Evolutionary conservation across 2,888 invertebrate species (phyloP).

Genomic region (Alitta virens): DNA sequence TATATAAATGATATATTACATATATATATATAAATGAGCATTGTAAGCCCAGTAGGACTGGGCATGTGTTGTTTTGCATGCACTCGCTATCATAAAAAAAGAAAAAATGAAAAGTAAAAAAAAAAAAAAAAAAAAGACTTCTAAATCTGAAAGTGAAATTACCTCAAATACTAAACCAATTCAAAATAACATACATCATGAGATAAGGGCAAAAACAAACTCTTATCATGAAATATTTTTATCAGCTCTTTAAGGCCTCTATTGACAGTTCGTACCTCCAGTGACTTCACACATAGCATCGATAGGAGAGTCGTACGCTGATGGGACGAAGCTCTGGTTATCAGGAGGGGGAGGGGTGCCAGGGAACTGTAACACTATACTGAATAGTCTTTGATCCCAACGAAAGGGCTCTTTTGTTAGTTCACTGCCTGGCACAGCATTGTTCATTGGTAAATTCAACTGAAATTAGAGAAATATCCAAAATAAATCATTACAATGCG

Average conservation of each 20-base stretch:
- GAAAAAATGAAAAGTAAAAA: no score
- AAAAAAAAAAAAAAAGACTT: no score
- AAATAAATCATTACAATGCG: not conserved
- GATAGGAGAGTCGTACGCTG: conserved; percentile 90
- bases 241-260: not conserved
- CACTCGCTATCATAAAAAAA: no score
- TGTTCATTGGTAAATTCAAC: conserved; percentile 88
- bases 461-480: conserved; percentile 53
- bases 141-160: no score
- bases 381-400: conserved; percentile 98
- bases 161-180: no score
- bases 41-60: no score
- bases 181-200: no score
- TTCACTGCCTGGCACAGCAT: conserved; percentile 90
- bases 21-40: no score
- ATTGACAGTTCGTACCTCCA: conserved; percentile 70
- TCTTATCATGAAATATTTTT: not conserved
- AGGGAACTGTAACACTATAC: conserved; percentile 85
- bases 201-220: no score
- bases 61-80: no score
- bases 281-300: conserved; percentile 99
- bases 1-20: no score
- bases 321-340: conserved; percentile 70
- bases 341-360: conserved; percentile 78
- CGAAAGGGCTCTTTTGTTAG: conserved; percentile 97